Conservation (phyloP, 2,888 invertebrate genomes). For the Idaea aversata region DNA sequence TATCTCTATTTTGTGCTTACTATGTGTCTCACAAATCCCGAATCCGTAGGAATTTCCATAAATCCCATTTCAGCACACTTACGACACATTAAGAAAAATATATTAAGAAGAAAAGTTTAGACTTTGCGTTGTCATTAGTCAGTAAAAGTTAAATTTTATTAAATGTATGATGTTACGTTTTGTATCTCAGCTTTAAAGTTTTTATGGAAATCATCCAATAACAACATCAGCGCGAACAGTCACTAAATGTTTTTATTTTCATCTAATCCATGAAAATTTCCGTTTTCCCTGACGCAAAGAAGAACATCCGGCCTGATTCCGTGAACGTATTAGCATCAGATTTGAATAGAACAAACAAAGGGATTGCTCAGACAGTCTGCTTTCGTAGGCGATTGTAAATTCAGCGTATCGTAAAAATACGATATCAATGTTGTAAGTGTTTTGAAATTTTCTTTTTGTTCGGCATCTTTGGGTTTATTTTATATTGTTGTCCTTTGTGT, state of each 20-base stretch:
- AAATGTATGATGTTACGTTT: neutral
- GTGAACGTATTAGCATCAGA: constrained; percentile 77
- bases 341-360: constrained; percentile 80
- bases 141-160: no score
- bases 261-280: constrained; percentile 63
- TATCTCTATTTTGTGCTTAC: no score
- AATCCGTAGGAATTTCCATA: no score
- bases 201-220: neutral
- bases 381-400: constrained; percentile 78
- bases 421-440: constrained; percentile 29
- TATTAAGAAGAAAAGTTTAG: no score
- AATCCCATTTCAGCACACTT: no score
- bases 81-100: no score
- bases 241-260: constrained; percentile 51
- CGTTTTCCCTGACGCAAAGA: constrained; percentile 63
- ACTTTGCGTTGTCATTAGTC: no score
- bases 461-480: neutral
- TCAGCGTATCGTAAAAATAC: constrained; percentile 75
- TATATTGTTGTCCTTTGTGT: neutral
- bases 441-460: constrained; percentile 6
- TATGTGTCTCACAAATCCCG: no score
- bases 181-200: neutral
- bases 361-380: constrained; percentile 76
- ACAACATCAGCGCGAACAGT: constrained; percentile 27
- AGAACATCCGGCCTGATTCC: constrained; percentile 73